phyloP scores from a whole-genome alignment of 2,113 vertebrate species.

The Seriola aureovittata region DNA sequence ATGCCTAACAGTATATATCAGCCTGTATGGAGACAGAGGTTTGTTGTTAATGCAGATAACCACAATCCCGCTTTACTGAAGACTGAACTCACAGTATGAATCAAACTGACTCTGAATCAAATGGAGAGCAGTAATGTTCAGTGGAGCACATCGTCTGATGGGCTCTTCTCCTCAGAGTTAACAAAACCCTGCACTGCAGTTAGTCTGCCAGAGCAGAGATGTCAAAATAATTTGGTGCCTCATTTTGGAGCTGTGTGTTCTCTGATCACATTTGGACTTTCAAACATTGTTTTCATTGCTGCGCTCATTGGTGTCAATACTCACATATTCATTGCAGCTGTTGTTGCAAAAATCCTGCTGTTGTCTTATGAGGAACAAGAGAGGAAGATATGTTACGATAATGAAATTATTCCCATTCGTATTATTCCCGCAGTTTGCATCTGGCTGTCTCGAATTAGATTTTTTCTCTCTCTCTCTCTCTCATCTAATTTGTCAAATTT shows the following conservation, averaged over 20 bases:
- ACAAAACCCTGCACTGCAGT: slow-evolving; percentile 49
- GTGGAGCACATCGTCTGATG: slow-evolving; percentile 22
- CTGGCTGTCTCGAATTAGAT: not conserved
- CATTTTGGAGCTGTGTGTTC: slow-evolving; percentile 35
- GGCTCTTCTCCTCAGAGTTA: slow-evolving; percentile 27
- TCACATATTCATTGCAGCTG: not conserved
- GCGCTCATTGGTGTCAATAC: not conserved
- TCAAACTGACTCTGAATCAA: slow-evolving; percentile 16
- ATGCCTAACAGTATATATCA: not conserved
- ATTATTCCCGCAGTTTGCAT: not conserved
- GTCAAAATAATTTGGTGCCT: slow-evolving; percentile 51
- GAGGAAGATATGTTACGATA: not conserved
- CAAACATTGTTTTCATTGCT: slow-evolving; percentile 11
- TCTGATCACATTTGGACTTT: slow-evolving; percentile 37
- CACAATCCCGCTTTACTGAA: not conserved
- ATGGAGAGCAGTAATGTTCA: slow-evolving; percentile 25
- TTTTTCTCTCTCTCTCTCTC: too few species aligned
- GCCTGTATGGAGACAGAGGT: not conserved
- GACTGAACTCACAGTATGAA: not conserved
- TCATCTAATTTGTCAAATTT: not conserved
- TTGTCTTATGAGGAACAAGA: not conserved
- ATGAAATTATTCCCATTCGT: not conserved
- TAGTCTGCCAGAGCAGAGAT: slow-evolving; percentile 46
- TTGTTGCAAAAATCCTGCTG: slow-evolving; percentile 10
- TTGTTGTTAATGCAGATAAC: not conserved